A percentile compares a stretch with the other conserved stretches of the same genome.
Conservation (phyloP, 2,113 vertebrate species). For the Nymphicus hollandicus region DNA sequence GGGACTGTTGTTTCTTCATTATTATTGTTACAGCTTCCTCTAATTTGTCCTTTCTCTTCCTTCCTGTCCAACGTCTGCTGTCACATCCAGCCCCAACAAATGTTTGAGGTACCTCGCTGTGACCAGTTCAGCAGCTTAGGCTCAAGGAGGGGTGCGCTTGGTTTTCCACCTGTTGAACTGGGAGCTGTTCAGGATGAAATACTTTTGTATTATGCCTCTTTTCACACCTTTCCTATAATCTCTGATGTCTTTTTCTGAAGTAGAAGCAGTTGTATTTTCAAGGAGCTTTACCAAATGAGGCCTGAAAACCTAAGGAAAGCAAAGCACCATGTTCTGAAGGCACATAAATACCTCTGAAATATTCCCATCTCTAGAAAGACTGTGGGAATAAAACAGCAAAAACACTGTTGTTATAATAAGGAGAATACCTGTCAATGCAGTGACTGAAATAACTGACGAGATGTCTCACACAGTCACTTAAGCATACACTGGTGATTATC, state of each 20-base stretch:
- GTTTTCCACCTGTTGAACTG: not conserved
- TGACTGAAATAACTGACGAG: not conserved
- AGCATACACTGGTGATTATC: not conserved
- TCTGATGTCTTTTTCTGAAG: not conserved
- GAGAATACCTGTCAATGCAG: not conserved
- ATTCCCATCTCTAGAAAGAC: not conserved
- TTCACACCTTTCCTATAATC: not conserved
- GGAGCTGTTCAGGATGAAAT: not conserved
- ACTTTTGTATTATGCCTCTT: not conserved
- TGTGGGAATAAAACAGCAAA: not conserved
- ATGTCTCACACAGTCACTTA: not conserved
- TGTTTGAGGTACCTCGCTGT: fast-evolving
- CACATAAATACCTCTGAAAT: not conserved
- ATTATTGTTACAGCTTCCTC: not conserved
- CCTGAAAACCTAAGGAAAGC: not conserved
- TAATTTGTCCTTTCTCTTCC: not conserved
- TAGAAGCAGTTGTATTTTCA: not conserved
- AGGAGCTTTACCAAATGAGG: not conserved
- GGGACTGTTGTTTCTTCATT: not conserved
- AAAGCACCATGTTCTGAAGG: not conserved
- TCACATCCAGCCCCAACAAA: fast-evolving
- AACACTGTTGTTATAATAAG: not conserved
- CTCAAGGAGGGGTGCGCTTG: not conserved
- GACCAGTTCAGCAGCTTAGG: not conserved
- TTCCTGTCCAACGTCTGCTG: fast-evolving